Conservation (phyloP, 2,888 invertebrate genomes). For the Malachius bipustulatus region DNA sequence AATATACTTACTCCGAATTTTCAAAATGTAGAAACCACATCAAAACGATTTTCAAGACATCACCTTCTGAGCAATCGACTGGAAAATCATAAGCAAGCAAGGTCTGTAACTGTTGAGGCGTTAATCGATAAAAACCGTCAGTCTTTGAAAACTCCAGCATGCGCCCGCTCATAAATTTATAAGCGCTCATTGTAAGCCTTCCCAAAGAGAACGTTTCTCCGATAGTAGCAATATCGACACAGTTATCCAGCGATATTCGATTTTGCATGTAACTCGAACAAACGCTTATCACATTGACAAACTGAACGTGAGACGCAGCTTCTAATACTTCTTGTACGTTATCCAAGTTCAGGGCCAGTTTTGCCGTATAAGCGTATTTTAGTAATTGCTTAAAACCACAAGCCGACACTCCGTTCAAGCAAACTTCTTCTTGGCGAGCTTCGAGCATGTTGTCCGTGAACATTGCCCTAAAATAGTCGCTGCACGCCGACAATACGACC, state of each 20-base stretch:
- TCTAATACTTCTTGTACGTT: slow-evolving; percentile 52
- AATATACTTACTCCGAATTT: slow-evolving; percentile 28
- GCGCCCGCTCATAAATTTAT: slow-evolving; percentile 53
- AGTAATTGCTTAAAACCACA: slow-evolving; percentile 51
- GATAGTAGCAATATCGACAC: slow-evolving; percentile 56
- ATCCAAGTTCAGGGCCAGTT: slow-evolving; percentile 46
- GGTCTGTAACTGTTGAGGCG: slow-evolving; percentile 47
- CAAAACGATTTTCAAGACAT: slow-evolving; percentile 46
- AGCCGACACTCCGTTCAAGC: slow-evolving; percentile 52
- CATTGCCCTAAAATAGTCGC: slow-evolving; percentile 66
- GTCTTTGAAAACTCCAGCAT: slow-evolving; percentile 48
- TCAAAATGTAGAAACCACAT: slow-evolving; percentile 45
- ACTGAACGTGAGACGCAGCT: slow-evolving; percentile 54
- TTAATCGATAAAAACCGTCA: slow-evolving; percentile 47
- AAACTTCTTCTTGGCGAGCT: slow-evolving; percentile 50
- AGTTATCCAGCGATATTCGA: slow-evolving; percentile 58
- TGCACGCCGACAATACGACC: slow-evolving; percentile 57
- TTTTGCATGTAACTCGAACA: slow-evolving; percentile 53
- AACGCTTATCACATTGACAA: slow-evolving; percentile 52
- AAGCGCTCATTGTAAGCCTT: slow-evolving; percentile 46
- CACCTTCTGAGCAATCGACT: slow-evolving; percentile 53
- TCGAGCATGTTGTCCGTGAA: slow-evolving; percentile 61
- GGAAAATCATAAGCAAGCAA: slow-evolving; percentile 54
- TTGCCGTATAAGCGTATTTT: slow-evolving; percentile 58
- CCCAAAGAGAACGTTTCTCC: slow-evolving; percentile 55